These are phyloP conservation scores for Coranthus polyacanthus DNA, from an alignment of 2,797 vertebrate species.

Conservation along the genomic window DNA sequence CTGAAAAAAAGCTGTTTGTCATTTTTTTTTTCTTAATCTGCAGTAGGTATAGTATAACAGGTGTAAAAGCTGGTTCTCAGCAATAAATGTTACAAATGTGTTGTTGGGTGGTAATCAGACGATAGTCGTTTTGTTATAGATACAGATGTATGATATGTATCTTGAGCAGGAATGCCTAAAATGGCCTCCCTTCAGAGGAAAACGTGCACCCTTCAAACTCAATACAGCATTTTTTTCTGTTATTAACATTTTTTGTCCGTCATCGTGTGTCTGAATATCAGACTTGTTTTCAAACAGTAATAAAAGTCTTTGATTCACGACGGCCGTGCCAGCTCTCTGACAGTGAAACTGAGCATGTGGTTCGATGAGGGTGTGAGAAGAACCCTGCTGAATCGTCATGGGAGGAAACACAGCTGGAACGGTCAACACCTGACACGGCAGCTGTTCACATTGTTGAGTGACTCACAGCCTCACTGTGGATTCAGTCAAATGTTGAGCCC, in stretches of 20 bases:
- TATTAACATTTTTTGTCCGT: background rate
- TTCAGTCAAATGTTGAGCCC: slow-evolving; percentile 35
- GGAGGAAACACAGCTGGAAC: slow-evolving; percentile 78
- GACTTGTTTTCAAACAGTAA: background rate
- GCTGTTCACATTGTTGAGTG: slow-evolving; percentile 78
- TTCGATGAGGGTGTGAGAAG: slow-evolving; percentile 62
- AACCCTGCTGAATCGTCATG: slow-evolving; percentile 58
- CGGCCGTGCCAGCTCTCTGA: slow-evolving; percentile 13
- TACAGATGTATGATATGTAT: too few relatives aligned
- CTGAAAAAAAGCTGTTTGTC: background rate
- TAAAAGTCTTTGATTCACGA: slow-evolving; percentile 29
- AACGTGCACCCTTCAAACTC: too few relatives aligned
- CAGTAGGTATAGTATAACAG: background rate
- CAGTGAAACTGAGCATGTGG: slow-evolving; percentile 25
- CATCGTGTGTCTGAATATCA: background rate
- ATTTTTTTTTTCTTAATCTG: background rate
- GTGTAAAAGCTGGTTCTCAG: slow-evolving; percentile 1
- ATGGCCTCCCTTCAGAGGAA: too few relatives aligned
- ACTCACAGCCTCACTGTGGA: slow-evolving; percentile 60
- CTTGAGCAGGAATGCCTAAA: too few relatives aligned
- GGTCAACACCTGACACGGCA: slow-evolving; percentile 73
- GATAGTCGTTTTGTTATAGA: too few relatives aligned
- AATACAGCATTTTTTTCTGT: too few relatives aligned
- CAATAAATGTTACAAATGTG: background rate
- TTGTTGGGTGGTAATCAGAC: too few relatives aligned